Conservation (phyloP, 2,113 vertebrate genomes). For the Cercocebus atys region DNA sequence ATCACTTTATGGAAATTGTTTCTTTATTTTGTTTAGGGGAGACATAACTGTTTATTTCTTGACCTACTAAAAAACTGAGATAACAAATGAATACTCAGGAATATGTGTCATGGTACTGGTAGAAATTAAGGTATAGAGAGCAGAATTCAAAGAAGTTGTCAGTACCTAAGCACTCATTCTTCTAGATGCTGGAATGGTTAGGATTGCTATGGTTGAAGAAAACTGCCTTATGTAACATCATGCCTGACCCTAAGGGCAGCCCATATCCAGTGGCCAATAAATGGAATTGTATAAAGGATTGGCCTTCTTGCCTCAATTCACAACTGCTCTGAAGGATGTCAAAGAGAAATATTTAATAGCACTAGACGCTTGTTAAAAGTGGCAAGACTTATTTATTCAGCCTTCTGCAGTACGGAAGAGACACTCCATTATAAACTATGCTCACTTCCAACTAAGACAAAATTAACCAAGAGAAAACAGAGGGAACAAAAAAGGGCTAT, state of each 20-base stretch:
- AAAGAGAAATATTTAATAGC: neutral
- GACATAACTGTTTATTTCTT: neutral
- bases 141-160: neutral
- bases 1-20: neutral
- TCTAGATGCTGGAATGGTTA: neutral
- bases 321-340: neutral
- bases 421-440: neutral
- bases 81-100: neutral
- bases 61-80: neutral
- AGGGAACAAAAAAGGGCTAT: neutral
- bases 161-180: neutral
- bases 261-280: neutral
- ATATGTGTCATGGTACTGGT: neutral
- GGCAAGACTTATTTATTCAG: neutral
- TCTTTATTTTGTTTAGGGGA: neutral
- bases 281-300: neutral
- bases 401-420: neutral
- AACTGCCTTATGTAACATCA: neutral
- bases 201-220: neutral
- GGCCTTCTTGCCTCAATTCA: neutral
- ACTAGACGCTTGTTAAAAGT: neutral
- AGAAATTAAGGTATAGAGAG: neutral
- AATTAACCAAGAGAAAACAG: neutral
- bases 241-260: neutral
- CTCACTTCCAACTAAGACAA: neutral